Conservation (phyloP, 2,888 invertebrate genomes). For the Neria commutata region DNA sequence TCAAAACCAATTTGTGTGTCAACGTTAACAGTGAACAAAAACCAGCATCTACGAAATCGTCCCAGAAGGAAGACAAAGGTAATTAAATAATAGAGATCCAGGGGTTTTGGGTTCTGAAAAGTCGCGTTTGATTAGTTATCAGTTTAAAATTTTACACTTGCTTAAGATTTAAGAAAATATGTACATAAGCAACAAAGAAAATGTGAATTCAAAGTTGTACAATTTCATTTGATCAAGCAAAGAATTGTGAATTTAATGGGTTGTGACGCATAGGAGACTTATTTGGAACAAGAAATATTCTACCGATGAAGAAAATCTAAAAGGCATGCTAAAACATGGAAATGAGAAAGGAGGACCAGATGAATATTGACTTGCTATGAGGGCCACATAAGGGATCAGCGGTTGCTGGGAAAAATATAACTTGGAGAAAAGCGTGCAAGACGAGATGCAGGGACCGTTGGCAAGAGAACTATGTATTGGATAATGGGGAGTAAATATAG, state of each 20-base stretch:
- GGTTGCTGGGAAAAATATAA: too few species aligned
- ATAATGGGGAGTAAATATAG: too few species aligned
- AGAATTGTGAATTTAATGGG: constrained; percentile 55
- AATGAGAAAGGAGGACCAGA: too few species aligned
- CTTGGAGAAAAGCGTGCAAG: too few species aligned
- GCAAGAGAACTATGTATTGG: too few species aligned
- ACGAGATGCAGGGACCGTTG: too few species aligned
- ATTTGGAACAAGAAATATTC: too few species aligned
- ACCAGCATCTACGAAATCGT: constrained; percentile 46
- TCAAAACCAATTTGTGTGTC: neutral
- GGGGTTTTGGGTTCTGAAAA: constrained; percentile 34
- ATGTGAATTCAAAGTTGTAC: constrained; percentile 1
- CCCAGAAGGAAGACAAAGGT: constrained; percentile 62
- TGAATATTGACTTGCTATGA: too few species aligned
- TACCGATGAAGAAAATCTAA: too few species aligned
- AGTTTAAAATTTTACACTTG: constrained; percentile 21
- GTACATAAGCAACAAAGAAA: constrained; percentile 7
- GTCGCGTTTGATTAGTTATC: too few species aligned
- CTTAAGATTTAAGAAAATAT: constrained; percentile 12
- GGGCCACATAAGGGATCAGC: too few species aligned
- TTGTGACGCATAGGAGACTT: neutral
- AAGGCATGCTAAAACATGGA: too few species aligned
- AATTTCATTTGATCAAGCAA: constrained; percentile 23
- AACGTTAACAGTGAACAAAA: constrained; percentile 45
- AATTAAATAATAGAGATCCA: constrained; percentile 42